These are phyloP conservation scores for Hetaerina titia DNA, from an alignment of 2,888 invertebrate species.

Conservation along the genomic window DNA sequence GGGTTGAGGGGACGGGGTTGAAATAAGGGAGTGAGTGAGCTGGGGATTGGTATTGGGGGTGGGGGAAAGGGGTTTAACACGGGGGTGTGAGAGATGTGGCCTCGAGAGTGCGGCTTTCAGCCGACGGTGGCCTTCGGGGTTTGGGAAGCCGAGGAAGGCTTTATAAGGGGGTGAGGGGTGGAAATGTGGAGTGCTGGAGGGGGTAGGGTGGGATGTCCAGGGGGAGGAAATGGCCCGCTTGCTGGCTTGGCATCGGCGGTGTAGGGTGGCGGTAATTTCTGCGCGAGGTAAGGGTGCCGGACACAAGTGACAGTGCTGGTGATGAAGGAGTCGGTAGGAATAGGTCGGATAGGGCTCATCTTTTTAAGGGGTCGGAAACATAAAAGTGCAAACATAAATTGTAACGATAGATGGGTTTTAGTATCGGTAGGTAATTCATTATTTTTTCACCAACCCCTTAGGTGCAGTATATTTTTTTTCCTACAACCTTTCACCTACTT, in stretches of 20 bases:
- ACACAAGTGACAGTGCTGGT: neutral
- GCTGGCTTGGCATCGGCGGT: neutral
- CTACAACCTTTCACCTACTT: no score
- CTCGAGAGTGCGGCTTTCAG: constrained; percentile 25
- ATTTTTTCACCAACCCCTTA: neutral
- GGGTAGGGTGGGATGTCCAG: neutral
- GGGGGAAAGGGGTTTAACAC: neutral
- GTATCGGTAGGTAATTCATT: neutral
- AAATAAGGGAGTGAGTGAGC: neutral
- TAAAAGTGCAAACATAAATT: neutral
- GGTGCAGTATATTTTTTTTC: no score
- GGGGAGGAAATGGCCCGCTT: neutral
- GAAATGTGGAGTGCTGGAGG: neutral
- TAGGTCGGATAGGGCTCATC: neutral
- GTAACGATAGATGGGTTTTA: neutral
- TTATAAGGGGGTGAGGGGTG: neutral
- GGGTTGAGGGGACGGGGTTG: neutral
- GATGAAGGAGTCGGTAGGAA: neutral
- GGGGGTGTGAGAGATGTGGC: constrained; percentile 37
- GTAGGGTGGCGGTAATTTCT: constrained; percentile 17
- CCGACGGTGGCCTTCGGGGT: neutral
- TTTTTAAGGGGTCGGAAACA: neutral
- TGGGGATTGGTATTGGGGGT: neutral
- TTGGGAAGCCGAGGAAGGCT: neutral
- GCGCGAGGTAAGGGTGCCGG: neutral